A percentile compares a stretch with the other conserved stretches of the same genome.
Evolutionary conservation across 2,113 vertebrate species (phyloP).

Genomic region (Todiramphus chloris): DNA sequence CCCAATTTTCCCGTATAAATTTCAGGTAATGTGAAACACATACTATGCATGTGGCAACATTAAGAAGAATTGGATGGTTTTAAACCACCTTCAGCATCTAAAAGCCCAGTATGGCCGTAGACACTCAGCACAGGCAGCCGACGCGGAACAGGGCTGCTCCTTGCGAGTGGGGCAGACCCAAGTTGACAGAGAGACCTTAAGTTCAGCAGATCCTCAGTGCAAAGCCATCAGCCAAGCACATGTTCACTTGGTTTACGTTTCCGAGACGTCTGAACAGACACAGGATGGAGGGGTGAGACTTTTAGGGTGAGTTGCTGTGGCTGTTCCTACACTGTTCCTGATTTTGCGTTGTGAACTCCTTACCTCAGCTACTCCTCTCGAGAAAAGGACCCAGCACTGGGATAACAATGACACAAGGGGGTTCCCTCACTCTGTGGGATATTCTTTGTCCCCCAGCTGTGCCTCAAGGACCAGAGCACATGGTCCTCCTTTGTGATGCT

Average conservation of each 20-base stretch:
- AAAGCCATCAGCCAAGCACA: background rate
- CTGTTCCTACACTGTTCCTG: accelerated
- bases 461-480: background rate
- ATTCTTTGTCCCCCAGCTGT: background rate
- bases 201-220: background rate
- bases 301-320: background rate
- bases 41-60: accelerated
- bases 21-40: background rate
- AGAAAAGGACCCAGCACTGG: background rate
- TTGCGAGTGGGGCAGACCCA: background rate
- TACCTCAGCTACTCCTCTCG: background rate
- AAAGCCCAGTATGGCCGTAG: no score
- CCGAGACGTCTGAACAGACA: background rate
- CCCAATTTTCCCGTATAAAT: accelerated
- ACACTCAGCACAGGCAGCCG: no score
- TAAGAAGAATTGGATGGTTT: background rate
- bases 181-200: accelerated
- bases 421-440: background rate
- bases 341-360: background rate
- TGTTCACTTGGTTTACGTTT: background rate
- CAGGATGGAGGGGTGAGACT: background rate
- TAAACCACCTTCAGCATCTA: background rate
- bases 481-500: background rate
- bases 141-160: accelerated
- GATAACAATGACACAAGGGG: accelerated